Percentiles rank a stretch among this genome's conserved stretches.
Evolutionary conservation across 2,113 vertebrate genomes (phyloP).

Genomic region (Crotophaga sulcirostris): DNA sequence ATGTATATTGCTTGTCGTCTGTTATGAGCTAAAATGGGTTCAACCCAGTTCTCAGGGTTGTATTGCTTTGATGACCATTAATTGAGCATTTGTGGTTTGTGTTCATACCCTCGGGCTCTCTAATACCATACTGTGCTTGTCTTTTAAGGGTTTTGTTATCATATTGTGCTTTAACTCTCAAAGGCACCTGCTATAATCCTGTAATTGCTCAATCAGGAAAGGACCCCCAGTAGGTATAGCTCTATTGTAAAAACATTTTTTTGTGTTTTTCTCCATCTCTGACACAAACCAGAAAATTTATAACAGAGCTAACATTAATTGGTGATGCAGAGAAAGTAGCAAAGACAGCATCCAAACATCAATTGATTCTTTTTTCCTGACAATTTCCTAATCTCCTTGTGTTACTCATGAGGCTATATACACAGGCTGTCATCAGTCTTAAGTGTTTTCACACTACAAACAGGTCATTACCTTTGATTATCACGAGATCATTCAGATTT

Average conservation of each 20-base stretch:
- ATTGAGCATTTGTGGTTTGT: background rate
- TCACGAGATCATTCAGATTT: background rate
- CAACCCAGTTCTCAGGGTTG: background rate
- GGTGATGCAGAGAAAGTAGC: background rate
- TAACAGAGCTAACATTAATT: background rate
- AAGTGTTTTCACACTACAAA: background rate
- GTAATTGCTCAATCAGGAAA: background rate
- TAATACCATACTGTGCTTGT: fast-evolving
- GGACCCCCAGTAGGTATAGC: background rate
- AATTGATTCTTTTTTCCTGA: background rate
- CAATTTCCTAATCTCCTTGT: background rate
- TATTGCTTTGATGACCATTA: background rate
- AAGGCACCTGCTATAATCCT: background rate
- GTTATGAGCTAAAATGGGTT: background rate
- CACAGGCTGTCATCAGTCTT: background rate
- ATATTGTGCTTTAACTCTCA: background rate
- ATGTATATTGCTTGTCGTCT: background rate
- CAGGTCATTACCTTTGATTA: background rate
- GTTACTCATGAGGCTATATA: background rate
- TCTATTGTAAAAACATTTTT: background rate
- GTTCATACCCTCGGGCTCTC: background rate
- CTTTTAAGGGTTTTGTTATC: background rate
- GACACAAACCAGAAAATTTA: background rate
- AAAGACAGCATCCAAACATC: background rate
- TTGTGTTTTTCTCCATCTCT: background rate